phyloP scores from a whole-genome alignment of 2,113 vertebrate genomes.

The Pterocles orientalis region DNA sequence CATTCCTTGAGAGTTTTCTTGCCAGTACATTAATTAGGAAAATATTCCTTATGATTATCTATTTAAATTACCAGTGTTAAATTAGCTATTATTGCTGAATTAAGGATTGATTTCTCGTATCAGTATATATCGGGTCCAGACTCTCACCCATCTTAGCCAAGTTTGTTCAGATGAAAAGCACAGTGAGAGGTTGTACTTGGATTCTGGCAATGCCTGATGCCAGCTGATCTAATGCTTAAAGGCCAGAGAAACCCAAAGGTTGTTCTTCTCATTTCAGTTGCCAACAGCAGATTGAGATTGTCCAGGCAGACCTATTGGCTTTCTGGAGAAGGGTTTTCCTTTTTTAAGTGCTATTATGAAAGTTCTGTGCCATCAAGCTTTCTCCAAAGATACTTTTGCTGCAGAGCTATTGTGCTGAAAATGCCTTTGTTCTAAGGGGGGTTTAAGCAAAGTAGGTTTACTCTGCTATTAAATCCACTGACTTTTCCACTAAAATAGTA shows the following conservation, averaged over 20 bases:
- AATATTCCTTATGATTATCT: constrained; percentile 28
- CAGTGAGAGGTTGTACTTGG: background rate
- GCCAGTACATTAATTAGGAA: constrained; percentile 39
- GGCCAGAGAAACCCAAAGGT: background rate
- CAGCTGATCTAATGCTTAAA: background rate
- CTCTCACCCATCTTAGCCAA: background rate
- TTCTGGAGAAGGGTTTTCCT: background rate
- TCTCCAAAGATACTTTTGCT: background rate
- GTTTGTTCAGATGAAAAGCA: background rate
- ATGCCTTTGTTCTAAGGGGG: background rate
- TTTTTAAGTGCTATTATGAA: background rate
- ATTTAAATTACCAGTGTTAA: constrained; percentile 27
- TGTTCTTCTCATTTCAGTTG: background rate
- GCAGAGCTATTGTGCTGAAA: background rate
- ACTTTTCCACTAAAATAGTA: background rate
- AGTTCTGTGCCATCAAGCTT: background rate
- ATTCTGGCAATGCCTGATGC: background rate
- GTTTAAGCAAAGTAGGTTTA: background rate
- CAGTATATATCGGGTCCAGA: background rate
- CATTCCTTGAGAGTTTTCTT: constrained; percentile 21
- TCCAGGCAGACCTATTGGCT: background rate
- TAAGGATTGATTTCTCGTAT: constrained; percentile 53
- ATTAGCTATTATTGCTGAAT: constrained; percentile 42
- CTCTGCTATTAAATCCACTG: background rate
- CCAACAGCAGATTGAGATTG: background rate